Conservation (phyloP, 2,888 invertebrate species). For the Hyalella azteca region DNA sequence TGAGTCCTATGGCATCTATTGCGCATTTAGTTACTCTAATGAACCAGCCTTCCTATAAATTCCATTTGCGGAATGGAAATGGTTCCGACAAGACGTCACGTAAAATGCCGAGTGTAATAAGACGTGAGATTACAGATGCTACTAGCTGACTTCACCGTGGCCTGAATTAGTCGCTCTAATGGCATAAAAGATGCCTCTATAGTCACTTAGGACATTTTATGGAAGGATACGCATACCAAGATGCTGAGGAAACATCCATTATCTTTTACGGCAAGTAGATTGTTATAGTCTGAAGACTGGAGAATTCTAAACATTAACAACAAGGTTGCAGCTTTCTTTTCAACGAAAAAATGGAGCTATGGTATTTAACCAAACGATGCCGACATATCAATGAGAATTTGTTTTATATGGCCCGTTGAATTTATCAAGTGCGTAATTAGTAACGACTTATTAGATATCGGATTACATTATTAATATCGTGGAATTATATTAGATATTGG, state of each 20-base stretch:
- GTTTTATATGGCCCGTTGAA: no score
- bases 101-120: background rate
- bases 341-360: no score
- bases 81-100: background rate
- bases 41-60: slow-evolving; percentile 26
- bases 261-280: background rate
- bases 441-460: no score
- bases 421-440: no score
- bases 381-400: no score
- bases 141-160: background rate
- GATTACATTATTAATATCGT: no score
- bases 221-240: background rate
- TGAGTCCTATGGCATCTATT: background rate
- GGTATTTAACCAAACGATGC: no score
- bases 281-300: background rate
- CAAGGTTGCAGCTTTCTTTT: no score
- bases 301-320: background rate
- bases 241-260: background rate
- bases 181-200: background rate
- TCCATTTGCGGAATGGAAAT: slow-evolving; percentile 8
- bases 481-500: no score
- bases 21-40: slow-evolving; percentile 3
- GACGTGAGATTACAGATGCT: background rate
- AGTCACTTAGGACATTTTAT: background rate
- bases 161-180: background rate